A percentile compares a stretch with the other conserved stretches of the same genome.
These are phyloP conservation scores for Gambusia holbrooki DNA, from an alignment of 2,113 vertebrate species.

Conservation along the genomic window DNA sequence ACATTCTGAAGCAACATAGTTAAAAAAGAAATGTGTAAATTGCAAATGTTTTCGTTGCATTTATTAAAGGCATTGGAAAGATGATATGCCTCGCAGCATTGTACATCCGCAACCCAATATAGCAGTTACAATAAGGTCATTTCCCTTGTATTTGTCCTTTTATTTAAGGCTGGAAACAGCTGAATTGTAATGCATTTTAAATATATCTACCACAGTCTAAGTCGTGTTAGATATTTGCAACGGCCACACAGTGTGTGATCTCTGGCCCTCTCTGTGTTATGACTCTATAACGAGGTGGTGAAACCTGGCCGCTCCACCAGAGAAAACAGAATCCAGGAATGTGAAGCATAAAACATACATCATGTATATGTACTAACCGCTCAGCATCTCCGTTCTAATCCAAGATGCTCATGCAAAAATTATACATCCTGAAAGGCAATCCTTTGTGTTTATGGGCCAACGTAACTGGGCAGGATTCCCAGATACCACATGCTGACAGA, in stretches of 20 bases:
- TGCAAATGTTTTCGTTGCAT: too few relatives aligned
- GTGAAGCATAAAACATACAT: slow-evolving; percentile 42
- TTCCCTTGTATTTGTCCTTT: too few relatives aligned
- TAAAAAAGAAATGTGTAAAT: too few relatives aligned
- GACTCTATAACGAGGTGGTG: slow-evolving; percentile 36
- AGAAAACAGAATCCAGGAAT: slow-evolving; percentile 35
- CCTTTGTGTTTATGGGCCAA: neutral
- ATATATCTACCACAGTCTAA: too few relatives aligned
- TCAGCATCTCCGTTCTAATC: neutral
- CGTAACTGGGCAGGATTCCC: neutral
- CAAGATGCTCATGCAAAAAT: neutral
- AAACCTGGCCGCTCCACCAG: slow-evolving; percentile 39
- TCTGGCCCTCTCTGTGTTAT: slow-evolving; percentile 12
- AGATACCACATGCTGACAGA: neutral
- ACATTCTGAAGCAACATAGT: too few relatives aligned
- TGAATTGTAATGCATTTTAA: too few relatives aligned
- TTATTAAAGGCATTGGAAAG: too few relatives aligned
- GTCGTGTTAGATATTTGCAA: neutral
- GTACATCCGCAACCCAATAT: too few relatives aligned
- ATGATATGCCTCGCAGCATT: too few relatives aligned
- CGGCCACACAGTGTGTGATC: slow-evolving; percentile 13
- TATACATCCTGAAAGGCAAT: neutral
- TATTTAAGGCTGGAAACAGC: too few relatives aligned
- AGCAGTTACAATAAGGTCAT: too few relatives aligned
- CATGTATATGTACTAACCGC: neutral